Conservation (phyloP, 2,797 vertebrate species). For the Helicolenus hilgendorfi region DNA sequence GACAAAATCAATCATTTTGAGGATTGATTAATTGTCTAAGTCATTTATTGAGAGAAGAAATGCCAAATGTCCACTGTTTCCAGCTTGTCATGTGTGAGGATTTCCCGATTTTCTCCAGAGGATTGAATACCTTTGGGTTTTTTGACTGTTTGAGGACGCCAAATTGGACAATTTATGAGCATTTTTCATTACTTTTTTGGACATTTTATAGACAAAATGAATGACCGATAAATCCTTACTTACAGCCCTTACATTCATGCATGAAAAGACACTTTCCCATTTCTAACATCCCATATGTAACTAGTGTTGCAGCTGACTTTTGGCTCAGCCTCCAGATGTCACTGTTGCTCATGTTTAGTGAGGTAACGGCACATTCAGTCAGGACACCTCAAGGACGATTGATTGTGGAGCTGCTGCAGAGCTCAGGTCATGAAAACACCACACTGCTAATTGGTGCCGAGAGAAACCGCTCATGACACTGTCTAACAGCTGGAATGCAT, state of each 20-base stretch:
- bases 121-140: neutral
- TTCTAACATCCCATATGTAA: neutral
- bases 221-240: neutral
- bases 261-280: neutral
- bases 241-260: neutral
- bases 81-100: neutral
- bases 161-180: neutral
- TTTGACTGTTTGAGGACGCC: neutral
- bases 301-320: accelerated
- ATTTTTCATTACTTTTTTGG: neutral
- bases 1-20: neutral
- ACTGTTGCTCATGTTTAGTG: conserved; percentile 45
- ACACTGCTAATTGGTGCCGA: conserved; percentile 25
- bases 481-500: conserved; percentile 53
- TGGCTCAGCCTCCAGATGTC: conserved; percentile 63
- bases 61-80: neutral
- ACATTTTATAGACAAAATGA: neutral
- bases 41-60: neutral
- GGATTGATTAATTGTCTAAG: neutral
- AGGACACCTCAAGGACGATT: conserved; percentile 53
- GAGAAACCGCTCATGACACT: neutral
- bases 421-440: conserved; percentile 40
- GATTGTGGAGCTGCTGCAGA: conserved; percentile 9
- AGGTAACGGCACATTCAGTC: neutral
- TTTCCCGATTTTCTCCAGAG: neutral